These are phyloP conservation scores for Silvanus unidentatus DNA, from an alignment of 2,888 invertebrate genomes.

Conservation along the genomic window DNA sequence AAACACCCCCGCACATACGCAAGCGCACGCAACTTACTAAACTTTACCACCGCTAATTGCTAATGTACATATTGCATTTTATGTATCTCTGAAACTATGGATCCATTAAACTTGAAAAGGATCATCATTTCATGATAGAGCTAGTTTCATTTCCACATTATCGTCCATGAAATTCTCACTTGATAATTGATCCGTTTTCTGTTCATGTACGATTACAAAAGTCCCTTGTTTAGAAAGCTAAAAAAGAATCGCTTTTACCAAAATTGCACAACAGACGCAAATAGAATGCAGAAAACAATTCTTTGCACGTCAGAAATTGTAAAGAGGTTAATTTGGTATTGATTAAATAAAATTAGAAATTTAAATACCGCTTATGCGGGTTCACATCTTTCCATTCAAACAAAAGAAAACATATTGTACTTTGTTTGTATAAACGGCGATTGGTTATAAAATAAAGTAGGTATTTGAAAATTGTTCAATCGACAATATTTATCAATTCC, in stretches of 20 bases:
- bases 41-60: slow-evolving; percentile 27
- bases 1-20: slow-evolving; percentile 35
- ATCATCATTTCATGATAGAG: too few species aligned
- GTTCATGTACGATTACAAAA: slow-evolving; percentile 2
- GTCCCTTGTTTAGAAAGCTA: neutral
- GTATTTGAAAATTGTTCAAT: too few species aligned
- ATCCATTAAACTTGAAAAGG: too few species aligned
- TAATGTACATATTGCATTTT: slow-evolving; percentile 33
- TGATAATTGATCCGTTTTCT: too few species aligned
- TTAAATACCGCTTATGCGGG: slow-evolving; percentile 32
- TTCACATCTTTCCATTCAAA: neutral
- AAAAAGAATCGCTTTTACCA: neutral
- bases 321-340: slow-evolving; percentile 39
- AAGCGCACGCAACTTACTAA: slow-evolving; percentile 33
- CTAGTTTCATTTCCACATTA: too few species aligned
- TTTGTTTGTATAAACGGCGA: too few species aligned
- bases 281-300: slow-evolving; percentile 1
- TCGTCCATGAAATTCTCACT: too few species aligned
- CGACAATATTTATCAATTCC: too few species aligned
- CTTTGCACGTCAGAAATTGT: slow-evolving; percentile 27
- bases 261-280: neutral
- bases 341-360: slow-evolving; percentile 40
- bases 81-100: neutral
- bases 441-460: too few species aligned
- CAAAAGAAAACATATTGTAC: too few species aligned